Conservation (phyloP, 1,140 invertebrate species). For the Drosophila tropicalis region DNA sequence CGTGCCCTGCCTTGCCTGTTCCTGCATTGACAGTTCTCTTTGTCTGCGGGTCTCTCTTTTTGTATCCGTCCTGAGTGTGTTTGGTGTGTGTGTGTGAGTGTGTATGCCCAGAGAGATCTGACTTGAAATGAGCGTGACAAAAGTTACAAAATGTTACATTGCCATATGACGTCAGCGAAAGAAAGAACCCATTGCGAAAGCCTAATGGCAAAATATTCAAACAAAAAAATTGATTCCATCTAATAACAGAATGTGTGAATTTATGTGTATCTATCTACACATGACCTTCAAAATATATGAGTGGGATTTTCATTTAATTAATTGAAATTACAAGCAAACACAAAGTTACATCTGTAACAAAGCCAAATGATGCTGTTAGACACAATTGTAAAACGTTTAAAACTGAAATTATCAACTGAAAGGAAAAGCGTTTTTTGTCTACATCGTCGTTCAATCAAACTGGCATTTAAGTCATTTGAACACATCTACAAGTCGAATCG, state of each 20-base stretch:
- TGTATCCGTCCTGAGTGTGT: conserved; percentile 18
- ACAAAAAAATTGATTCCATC: conserved; percentile 40
- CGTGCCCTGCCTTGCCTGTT: conserved; percentile 65
- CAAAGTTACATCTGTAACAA: background rate
- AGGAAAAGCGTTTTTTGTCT: too few species aligned
- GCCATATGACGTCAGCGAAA: conserved; percentile 43
- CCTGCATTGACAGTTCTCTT: conserved; percentile 52
- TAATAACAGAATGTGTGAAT: conserved; percentile 20
- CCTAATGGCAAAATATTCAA: conserved; percentile 34
- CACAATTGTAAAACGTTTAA: background rate
- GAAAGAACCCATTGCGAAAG: conserved; percentile 17
- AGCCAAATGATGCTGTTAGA: background rate
- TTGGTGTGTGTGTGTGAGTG: conserved; percentile 24
- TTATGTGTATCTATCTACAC: background rate
- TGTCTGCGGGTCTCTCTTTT: conserved; percentile 28
- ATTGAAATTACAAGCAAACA: conserved; percentile 15
- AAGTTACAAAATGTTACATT: conserved; percentile 48
- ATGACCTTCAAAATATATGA: conserved; percentile 23
- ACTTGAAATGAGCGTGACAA: conserved; percentile 53
- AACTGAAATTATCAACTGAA: too few species aligned
- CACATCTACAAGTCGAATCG: too few species aligned
- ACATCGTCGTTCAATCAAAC: too few species aligned
- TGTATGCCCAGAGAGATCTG: conserved; percentile 41
- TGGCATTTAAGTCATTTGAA: too few species aligned
- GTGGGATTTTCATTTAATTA: conserved; percentile 19